Conservation (phyloP, 2,113 vertebrate genomes). For the Calidris pugnax region DNA sequence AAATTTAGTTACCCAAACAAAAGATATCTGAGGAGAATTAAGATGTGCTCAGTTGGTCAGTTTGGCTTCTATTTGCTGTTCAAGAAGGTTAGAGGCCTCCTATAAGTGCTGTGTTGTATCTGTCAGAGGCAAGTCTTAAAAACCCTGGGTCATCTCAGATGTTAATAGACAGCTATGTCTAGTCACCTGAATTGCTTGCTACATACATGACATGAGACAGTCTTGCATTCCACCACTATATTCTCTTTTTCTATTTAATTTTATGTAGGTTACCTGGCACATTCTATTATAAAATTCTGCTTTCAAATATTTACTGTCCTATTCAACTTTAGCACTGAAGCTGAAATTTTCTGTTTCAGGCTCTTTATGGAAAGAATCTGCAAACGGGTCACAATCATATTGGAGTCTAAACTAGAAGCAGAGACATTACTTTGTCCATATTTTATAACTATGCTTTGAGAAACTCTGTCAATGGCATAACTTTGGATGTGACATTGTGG, state of each 20-base stretch:
- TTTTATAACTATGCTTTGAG: neutral
- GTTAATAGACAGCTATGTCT: neutral
- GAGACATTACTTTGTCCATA: accelerated
- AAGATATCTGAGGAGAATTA: neutral
- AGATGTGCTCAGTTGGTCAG: neutral
- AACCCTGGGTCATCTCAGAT: neutral
- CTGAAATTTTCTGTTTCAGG: neutral
- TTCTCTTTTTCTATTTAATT: neutral
- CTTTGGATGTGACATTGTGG: neutral
- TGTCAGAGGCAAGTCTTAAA: neutral
- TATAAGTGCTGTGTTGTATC: neutral
- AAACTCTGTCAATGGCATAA: neutral
- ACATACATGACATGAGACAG: neutral
- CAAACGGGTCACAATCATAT: neutral
- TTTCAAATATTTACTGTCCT: neutral
- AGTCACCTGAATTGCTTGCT: neutral
- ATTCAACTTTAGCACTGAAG: neutral
- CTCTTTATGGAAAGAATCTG: neutral
- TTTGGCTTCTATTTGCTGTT: neutral
- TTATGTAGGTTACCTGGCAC: neutral
- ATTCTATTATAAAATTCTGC: neutral
- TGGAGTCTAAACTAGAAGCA: neutral
- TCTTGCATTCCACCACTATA: neutral
- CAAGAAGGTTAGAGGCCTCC: neutral
- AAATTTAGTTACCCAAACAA: neutral